phyloP scores from a whole-genome alignment of 2,797 vertebrate species.

The Cichlasoma orientale region DNA sequence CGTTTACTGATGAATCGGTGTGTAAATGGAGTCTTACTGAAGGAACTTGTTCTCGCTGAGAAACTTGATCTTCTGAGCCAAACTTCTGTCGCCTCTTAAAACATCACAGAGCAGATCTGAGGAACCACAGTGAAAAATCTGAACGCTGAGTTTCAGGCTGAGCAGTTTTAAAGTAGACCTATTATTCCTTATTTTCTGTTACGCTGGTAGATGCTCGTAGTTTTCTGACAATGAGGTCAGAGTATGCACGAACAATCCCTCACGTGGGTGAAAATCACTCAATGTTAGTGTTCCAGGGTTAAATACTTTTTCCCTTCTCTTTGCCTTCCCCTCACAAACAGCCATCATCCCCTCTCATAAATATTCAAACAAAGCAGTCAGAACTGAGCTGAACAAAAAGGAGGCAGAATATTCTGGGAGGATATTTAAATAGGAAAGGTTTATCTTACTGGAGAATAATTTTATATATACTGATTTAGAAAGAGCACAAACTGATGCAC shows the following conservation, averaged over 20 bases:
- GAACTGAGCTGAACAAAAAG: too few species aligned
- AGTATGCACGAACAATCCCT: neutral
- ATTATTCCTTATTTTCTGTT: neutral
- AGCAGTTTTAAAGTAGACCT: neutral
- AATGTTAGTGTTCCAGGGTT: too few species aligned
- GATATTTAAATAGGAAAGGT: too few species aligned
- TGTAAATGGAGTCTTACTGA: slow-evolving; percentile 72
- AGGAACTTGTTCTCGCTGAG: slow-evolving; percentile 84
- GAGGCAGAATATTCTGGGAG: too few species aligned
- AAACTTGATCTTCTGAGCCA: slow-evolving; percentile 86
- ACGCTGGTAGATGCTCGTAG: neutral
- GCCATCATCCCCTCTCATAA: too few species aligned
- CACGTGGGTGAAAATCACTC: too few species aligned
- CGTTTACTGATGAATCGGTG: neutral
- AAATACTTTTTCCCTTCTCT: too few species aligned
- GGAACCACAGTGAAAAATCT: neutral
- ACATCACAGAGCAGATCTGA: slow-evolving; percentile 70
- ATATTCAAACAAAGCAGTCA: too few species aligned
- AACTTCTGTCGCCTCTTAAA: slow-evolving; percentile 77
- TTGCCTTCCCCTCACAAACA: too few species aligned
- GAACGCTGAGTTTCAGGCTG: neutral
- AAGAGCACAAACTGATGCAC: too few species aligned
- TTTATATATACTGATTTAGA: too few species aligned
- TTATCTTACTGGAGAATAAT: too few species aligned
- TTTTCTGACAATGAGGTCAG: neutral